Conservation (phyloP, 2,797 vertebrate genomes). For the Percopsis omiscomaycus region DNA sequence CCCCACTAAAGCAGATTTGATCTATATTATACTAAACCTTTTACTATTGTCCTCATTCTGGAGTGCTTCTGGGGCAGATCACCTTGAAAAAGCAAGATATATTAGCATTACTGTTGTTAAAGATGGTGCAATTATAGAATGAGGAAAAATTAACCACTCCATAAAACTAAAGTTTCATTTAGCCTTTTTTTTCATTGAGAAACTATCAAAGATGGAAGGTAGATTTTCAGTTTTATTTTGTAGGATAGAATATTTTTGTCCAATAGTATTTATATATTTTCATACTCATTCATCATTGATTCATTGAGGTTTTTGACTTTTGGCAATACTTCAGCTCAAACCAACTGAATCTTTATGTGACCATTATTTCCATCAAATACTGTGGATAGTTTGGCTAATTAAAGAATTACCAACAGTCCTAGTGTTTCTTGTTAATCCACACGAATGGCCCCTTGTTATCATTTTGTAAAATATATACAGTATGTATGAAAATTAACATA, state of each 20-base stretch:
- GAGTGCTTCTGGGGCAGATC: conserved; percentile 61
- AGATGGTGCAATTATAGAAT: conserved; percentile 39
- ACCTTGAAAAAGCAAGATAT: conserved; percentile 62
- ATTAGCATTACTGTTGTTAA: conserved; percentile 35
- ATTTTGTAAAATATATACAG: no score
- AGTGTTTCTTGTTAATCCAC: no score
- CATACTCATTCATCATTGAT: neutral
- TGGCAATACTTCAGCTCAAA: no score
- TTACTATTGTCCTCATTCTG: conserved; percentile 70
- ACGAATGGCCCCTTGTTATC: no score
- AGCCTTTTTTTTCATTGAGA: conserved; percentile 1
- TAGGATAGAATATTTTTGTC: conserved; percentile 38
- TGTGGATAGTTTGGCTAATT: no score
- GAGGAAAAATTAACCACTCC: conserved; percentile 14
- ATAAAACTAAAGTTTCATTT: neutral
- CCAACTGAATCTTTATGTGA: no score
- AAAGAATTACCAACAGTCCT: no score
- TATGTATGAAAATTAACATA: no score
- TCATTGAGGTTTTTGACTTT: no score
- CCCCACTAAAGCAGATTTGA: conserved; percentile 77
- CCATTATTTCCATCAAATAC: no score
- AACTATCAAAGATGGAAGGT: conserved; percentile 7
- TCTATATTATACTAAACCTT: conserved; percentile 79
- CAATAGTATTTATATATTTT: conserved; percentile 34
- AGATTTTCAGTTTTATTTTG: conserved; percentile 43